phyloP scores from a whole-genome alignment of 2,888 invertebrate genomes.

The Pogonocherus hispidulus region DNA sequence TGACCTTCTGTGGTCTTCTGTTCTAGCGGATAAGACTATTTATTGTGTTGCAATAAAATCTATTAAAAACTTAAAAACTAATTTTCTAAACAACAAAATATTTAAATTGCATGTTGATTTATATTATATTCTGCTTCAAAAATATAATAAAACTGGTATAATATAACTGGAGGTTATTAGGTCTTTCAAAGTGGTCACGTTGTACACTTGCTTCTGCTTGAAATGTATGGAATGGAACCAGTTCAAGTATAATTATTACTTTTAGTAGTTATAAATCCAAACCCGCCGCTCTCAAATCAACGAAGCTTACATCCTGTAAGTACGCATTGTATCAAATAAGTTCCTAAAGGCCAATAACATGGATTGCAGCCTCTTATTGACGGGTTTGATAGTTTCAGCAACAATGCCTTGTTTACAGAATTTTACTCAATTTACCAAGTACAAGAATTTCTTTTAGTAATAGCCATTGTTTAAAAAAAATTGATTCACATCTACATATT shows the following conservation, averaged over 20 bases:
- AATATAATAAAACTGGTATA: too few species aligned
- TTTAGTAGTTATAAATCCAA: conserved; percentile 2
- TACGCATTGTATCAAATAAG: conserved; percentile 3
- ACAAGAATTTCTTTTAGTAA: too few species aligned
- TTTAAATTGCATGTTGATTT: too few species aligned
- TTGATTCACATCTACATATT: too few species aligned
- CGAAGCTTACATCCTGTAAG: conserved; percentile 15
- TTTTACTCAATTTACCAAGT: neutral
- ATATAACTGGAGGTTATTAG: too few species aligned
- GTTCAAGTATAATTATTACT: conserved; percentile 14
- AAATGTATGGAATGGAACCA: neutral
- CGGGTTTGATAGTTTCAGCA: neutral
- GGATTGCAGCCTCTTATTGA: neutral
- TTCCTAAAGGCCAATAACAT: conserved; percentile 4
- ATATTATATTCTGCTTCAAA: too few species aligned
- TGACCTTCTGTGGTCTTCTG: too few species aligned
- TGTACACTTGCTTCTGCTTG: neutral
- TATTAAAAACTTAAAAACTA: too few species aligned
- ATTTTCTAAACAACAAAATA: too few species aligned
- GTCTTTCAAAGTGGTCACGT: neutral
- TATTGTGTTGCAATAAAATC: too few species aligned
- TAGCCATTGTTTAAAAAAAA: too few species aligned
- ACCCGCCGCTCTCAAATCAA: conserved; percentile 1
- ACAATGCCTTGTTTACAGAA: neutral
- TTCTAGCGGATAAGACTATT: too few species aligned